phyloP scores from a whole-genome alignment of 1,140 invertebrate species.

The Anadara kagoshimensis region DNA sequence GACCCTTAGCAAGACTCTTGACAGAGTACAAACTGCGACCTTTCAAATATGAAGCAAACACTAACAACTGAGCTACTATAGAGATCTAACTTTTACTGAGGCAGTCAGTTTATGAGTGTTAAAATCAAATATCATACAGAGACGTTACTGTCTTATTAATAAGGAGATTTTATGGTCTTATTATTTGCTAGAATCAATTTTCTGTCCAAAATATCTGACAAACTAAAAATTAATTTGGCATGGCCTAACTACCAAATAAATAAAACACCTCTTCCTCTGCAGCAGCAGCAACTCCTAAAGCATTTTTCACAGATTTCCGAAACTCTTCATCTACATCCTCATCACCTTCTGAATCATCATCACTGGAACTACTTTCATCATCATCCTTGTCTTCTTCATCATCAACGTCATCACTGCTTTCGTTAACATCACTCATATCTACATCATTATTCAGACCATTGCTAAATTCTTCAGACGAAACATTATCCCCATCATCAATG shows the following conservation, averaged over 20 bases:
- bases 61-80: too few species aligned
- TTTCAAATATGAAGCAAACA: too few species aligned
- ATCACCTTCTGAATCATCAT: conserved; percentile 24
- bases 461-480: conserved; percentile 5
- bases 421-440: conserved; percentile 2
- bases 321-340: conserved; percentile 40
- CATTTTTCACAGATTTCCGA: conserved; percentile 36
- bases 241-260: too few species aligned
- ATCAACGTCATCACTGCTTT: conserved; percentile 1
- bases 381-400: conserved; percentile 14
- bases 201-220: too few species aligned
- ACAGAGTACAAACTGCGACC: too few species aligned
- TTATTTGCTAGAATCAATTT: too few species aligned
- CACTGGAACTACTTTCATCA: conserved; percentile 31
- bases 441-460: conserved; percentile 3
- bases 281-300: conserved; percentile 41
- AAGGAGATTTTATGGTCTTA: too few species aligned
- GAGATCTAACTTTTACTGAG: too few species aligned
- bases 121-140: not conserved
- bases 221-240: too few species aligned
- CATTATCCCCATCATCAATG: conserved; percentile 10
- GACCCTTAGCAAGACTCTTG: too few species aligned
- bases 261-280: conserved; percentile 19
- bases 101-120: not conserved
- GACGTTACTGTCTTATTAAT: not conserved